Conservation (phyloP, 2,113 vertebrate genomes). For the Marmota monax region DNA sequence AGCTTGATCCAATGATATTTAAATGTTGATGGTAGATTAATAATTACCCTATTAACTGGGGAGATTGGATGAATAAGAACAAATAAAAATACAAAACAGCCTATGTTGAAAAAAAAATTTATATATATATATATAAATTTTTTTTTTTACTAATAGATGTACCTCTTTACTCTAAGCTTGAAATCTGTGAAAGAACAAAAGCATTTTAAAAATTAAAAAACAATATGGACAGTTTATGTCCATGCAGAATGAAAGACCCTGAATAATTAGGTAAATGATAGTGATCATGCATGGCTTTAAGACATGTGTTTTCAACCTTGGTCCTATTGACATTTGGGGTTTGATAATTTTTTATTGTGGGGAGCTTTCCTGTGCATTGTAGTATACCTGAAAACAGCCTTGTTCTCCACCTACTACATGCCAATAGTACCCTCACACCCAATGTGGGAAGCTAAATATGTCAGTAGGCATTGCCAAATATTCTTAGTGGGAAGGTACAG, state of each 20-base stretch:
- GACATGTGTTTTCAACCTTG: not conserved
- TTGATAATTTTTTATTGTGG: not conserved
- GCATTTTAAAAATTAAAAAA: not conserved
- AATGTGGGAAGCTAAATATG: not conserved
- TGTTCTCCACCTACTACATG: not conserved
- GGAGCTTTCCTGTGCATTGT: not conserved
- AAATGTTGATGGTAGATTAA: not conserved
- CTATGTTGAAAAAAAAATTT: not conserved
- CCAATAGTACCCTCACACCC: not conserved
- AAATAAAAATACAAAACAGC: conserved; percentile 20
- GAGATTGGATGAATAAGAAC: not conserved
- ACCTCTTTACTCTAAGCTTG: not conserved
- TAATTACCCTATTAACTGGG: not conserved
- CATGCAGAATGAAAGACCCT: not conserved
- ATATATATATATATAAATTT: not conserved
- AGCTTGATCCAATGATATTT: not conserved
- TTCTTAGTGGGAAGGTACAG: not conserved
- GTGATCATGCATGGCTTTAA: not conserved
- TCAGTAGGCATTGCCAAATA: not conserved
- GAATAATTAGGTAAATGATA: not conserved
- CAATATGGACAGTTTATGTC: not conserved
- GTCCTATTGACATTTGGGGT: not conserved
- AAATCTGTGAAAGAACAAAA: not conserved
- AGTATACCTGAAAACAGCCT: not conserved
- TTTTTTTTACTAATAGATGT: not conserved